These are phyloP conservation scores for Cygnus buccinator DNA, from an alignment of 2,113 vertebrate species.

Conservation along the genomic window DNA sequence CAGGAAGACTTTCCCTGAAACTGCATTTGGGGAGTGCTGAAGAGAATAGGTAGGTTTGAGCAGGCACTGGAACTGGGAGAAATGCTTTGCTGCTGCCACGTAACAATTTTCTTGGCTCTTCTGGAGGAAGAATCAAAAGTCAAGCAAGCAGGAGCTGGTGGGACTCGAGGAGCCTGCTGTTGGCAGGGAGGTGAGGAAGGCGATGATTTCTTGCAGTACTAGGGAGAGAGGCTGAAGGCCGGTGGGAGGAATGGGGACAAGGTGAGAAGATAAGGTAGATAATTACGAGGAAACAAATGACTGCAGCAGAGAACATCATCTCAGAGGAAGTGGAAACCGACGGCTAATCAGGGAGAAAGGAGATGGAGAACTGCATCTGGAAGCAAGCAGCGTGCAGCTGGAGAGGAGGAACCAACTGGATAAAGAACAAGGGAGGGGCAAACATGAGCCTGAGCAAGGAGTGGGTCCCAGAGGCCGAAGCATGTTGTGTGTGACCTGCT, in stretches of 20 bases:
- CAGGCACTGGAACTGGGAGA: rapidly evolving
- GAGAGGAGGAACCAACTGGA: background rate
- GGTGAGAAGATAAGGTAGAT: background rate
- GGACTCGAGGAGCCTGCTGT: background rate
- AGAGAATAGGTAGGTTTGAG: background rate
- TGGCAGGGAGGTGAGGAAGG: background rate
- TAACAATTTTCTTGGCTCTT: background rate
- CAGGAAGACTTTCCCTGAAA: background rate
- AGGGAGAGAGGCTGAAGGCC: background rate
- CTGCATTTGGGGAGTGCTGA: background rate
- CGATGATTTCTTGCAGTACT: background rate
- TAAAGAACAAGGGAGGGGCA: background rate
- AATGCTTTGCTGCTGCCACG: background rate
- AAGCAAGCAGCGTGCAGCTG: background rate
- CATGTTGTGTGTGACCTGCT: background rate
- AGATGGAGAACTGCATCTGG: background rate
- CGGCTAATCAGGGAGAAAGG: background rate
- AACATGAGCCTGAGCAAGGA: background rate
- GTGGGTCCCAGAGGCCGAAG: background rate
- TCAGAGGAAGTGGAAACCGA: background rate
- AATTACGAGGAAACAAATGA: background rate
- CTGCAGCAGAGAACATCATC: background rate
- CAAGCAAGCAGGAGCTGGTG: background rate
- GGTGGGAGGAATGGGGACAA: background rate
- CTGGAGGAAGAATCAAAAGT: background rate